phyloP scores from a whole-genome alignment of 2,797 vertebrate genomes.

The Spinus pinus region DNA sequence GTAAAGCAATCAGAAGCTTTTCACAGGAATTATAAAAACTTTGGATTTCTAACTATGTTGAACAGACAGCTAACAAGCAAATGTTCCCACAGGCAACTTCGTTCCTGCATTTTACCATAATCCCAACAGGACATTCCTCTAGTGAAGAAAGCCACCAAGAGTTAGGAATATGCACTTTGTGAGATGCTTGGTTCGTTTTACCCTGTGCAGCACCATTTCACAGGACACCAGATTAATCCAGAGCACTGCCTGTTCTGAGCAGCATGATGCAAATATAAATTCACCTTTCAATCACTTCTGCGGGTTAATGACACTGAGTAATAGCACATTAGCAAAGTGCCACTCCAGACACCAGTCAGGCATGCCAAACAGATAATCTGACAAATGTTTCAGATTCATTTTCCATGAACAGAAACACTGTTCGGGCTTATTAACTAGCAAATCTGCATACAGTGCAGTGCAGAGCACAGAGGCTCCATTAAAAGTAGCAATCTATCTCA shows the following conservation, averaged over 20 bases:
- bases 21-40: constrained; percentile 15
- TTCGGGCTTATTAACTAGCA: constrained; percentile 79
- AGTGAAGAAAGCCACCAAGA: background rate
- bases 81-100: background rate
- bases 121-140: background rate
- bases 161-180: background rate
- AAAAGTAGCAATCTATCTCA: constrained; percentile 74
- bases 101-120: background rate
- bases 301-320: constrained; percentile 82
- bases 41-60: background rate
- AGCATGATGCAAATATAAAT: constrained; percentile 68
- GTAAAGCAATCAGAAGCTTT: background rate
- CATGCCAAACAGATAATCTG: constrained; percentile 81
- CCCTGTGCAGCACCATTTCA: constrained; percentile 26
- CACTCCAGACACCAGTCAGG: constrained; percentile 79
- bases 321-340: constrained; percentile 81
- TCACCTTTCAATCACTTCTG: constrained; percentile 79
- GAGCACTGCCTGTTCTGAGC: constrained; percentile 35
- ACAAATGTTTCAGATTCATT: constrained; percentile 79
- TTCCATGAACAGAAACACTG: constrained; percentile 77
- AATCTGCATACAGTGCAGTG: constrained; percentile 73
- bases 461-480: constrained; percentile 64
- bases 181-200: constrained; percentile 23
- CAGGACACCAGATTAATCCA: constrained; percentile 39
- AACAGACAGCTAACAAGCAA: background rate